A percentile compares a stretch with the other conserved stretches of the same genome.
phyloP scores from a whole-genome alignment of 2,797 vertebrate species.

The Oceanodroma leucorhoa region DNA sequence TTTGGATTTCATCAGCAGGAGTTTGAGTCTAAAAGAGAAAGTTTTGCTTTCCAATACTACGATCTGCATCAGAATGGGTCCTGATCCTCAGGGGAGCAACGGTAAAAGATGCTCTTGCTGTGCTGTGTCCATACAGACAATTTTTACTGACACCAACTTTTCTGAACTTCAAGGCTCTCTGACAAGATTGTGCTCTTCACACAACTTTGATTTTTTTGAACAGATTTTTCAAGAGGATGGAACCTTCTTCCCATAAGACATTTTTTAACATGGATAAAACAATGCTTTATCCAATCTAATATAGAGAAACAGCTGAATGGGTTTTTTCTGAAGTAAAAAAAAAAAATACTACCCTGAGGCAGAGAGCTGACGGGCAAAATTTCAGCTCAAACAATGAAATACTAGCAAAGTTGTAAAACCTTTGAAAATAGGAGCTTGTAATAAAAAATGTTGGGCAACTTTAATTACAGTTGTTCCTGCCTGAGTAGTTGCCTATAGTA shows the following conservation, averaged over 20 bases:
- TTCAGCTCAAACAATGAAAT: constrained; percentile 10
- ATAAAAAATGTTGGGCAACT: constrained; percentile 1
- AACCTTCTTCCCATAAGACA: not conserved
- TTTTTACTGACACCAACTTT: not conserved
- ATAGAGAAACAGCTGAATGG: not conserved
- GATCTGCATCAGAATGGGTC: not conserved
- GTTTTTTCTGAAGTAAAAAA: accelerated
- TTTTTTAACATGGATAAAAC: not conserved
- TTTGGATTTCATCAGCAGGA: not conserved
- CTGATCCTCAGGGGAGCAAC: not conserved
- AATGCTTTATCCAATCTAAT: not conserved
- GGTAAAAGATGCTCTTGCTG: not conserved
- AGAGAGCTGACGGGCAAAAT: not conserved
- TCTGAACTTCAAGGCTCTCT: not conserved
- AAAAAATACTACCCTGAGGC: not conserved
- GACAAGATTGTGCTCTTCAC: not conserved
- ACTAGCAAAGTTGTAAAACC: not conserved
- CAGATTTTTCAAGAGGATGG: not conserved
- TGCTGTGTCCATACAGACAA: not conserved
- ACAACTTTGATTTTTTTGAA: not conserved
- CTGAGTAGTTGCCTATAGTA: not conserved
- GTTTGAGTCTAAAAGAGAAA: not conserved
- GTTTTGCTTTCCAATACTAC: not conserved
- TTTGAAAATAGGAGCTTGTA: not conserved
- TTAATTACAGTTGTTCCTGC: not conserved